Base-by-base conservation (phyloP, 2,888 invertebrate genomes). In the Archaeoteleia sp. region DNA sequence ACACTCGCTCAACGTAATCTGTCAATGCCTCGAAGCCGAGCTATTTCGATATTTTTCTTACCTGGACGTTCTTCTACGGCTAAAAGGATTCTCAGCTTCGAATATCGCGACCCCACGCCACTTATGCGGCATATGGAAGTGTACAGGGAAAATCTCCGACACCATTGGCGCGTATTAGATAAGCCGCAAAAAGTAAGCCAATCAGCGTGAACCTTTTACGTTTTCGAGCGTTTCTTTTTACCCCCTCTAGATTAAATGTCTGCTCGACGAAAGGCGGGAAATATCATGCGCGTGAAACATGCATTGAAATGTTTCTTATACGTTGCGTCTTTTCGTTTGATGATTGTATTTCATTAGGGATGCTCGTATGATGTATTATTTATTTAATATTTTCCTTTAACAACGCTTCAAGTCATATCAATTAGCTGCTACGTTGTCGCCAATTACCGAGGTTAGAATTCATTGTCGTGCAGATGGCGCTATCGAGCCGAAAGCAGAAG, bases 21-120 rank as follows among this genome's bases (percentile, higher is more conserved):
- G 88, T 88, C 88, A 88, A 86, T 84, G 76, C 82, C 80, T 83
- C 82, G 79, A 80, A 84, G 82, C 80, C 83, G 85, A 87, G 87
- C 87, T 87, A 88, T 86, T 87, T 87, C 85, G 87, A 80, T 54
- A 53, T 87, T 82, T 82, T 87, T 88, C 88, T 89, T 88, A 89
- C 89, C 89, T 88, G 86, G 82, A 85, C 86, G 83, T 86, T 86
- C 86, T 78, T 86, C 87, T 87, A 87, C 87, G 85, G 87, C 87
- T 87, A 87, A 87, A 82, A 87, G 87, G 86, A 84, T 85, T 84
- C 87, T 87, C 87, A 86, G 88, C 88, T 88, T 88, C 87, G 88
- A 88, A 88, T 88, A 87, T 88, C 86, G 86, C 85, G 87, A 88
- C 88, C 89, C 89, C 89, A 89, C 89, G 89, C 89, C 88, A 89